phyloP scores from a whole-genome alignment of 1,140 invertebrate genomes.

The Diuraphis noxia region DNA sequence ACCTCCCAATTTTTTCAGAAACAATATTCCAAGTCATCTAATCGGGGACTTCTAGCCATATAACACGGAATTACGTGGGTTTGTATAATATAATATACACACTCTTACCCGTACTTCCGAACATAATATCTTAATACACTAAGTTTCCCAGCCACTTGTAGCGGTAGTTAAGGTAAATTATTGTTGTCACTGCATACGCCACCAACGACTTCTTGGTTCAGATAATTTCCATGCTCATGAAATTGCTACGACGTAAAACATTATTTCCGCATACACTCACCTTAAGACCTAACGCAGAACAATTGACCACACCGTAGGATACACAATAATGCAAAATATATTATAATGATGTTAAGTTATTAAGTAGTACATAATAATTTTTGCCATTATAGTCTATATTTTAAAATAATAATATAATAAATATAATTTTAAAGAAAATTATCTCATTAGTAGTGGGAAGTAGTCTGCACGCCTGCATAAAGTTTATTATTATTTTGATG shows the following conservation, averaged over 20 bases:
- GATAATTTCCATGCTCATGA: not conserved
- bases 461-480: not conserved
- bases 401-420: not conserved
- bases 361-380: not conserved
- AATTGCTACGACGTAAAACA: not conserved
- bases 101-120: not conserved
- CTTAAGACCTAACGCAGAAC: no score
- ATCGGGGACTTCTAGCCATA: not conserved
- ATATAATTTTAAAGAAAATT: not conserved
- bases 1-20: fast-evolving
- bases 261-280: not conserved
- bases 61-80: not conserved
- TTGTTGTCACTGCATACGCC: not conserved
- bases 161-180: slow-evolving; percentile 20
- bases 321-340: not conserved
- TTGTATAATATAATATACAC: not conserved
- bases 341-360: not conserved
- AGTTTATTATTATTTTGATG: not conserved
- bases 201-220: not conserved
- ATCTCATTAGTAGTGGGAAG: not conserved
- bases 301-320: not conserved
- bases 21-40: not conserved
- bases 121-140: not conserved
- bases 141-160: slow-evolving; percentile 24
- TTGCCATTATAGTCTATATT: not conserved